A percentile compares a stretch with the other conserved stretches of the same genome.
phyloP scores from a whole-genome alignment of 2,888 invertebrate genomes.

The Melinaea menophilus region DNA sequence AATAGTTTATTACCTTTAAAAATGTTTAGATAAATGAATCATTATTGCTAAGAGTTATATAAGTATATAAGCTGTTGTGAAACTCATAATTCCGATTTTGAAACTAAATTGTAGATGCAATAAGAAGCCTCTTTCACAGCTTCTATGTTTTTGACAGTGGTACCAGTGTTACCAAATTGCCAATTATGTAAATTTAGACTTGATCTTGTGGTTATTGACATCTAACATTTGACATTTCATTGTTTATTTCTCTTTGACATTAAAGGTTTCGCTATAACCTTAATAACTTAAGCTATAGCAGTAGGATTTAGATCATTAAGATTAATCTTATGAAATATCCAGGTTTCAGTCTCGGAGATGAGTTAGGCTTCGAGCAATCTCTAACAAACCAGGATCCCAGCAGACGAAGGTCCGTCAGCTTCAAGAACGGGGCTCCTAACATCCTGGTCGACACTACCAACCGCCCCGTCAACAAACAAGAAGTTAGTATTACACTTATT shows the following conservation, averaged over 20 bases:
- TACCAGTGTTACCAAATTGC: neutral
- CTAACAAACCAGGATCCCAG: slow-evolving; percentile 86
- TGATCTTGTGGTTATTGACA: too few species aligned
- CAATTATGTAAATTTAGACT: neutral
- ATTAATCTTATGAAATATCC: slow-evolving; percentile 44
- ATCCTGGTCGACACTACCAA: slow-evolving; percentile 57
- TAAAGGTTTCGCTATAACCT: too few species aligned
- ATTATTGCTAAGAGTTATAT: too few species aligned
- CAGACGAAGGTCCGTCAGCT: slow-evolving; percentile 81
- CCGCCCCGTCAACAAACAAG: slow-evolving; percentile 58
- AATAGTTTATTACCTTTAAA: too few species aligned
- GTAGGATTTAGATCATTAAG: slow-evolving; percentile 9
- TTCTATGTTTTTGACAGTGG: neutral
- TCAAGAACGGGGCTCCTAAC: slow-evolving; percentile 72
- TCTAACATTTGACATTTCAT: too few species aligned
- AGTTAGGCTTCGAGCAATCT: slow-evolving; percentile 90
- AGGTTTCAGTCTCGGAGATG: slow-evolving; percentile 93
- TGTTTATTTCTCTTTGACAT: too few species aligned
- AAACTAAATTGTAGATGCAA: too few species aligned
- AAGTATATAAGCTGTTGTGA: too few species aligned
- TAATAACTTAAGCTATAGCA: neutral
- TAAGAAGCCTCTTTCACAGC: too few species aligned
- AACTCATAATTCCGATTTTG: too few species aligned
- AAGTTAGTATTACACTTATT: slow-evolving; percentile 44
- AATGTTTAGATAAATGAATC: too few species aligned